A percentile compares a stretch with the other conserved stretches of the same genome.
These are phyloP conservation scores for Agonopterix heracliana DNA, from an alignment of 2,888 invertebrate species.

Conservation along the genomic window DNA sequence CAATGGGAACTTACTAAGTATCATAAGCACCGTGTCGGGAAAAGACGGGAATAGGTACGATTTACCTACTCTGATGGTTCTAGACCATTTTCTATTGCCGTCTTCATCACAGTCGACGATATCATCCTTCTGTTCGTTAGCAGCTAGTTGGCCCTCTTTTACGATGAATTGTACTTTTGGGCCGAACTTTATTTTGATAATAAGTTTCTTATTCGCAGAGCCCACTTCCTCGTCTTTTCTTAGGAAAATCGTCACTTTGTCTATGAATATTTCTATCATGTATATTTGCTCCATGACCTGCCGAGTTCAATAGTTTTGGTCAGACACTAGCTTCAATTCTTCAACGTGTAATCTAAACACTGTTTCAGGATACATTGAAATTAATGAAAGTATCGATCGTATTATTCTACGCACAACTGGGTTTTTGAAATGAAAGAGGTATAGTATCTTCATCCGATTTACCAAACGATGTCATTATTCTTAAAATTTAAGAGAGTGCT, in stretches of 20 bases:
- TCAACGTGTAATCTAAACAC: not conserved
- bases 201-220: conserved; percentile 57
- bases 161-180: conserved; percentile 68
- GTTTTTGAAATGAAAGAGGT: no score
- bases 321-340: conserved; percentile 35
- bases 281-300: conserved; percentile 76
- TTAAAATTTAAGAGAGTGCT: no score
- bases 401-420: no score
- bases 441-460: no score
- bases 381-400: no score
- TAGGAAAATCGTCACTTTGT: conserved; percentile 63
- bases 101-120: conserved; percentile 43
- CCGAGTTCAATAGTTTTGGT: conserved; percentile 53
- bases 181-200: conserved; percentile 65
- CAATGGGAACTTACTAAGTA: conserved; percentile 63
- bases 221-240: conserved; percentile 37
- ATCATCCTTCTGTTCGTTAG: conserved; percentile 42
- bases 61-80: conserved; percentile 67
- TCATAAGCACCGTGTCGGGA: conserved; percentile 58
- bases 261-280: conserved; percentile 74
- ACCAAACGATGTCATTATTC: no score
- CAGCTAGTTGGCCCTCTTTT: conserved; percentile 58
- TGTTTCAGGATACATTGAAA: not conserved
- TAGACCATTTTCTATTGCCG: conserved; percentile 49
- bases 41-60: conserved; percentile 71